A percentile compares a stretch with the other conserved stretches of the same genome.
Evolutionary conservation across 2,113 vertebrate species (phyloP).

Genomic region (Ptyas mucosa): DNA sequence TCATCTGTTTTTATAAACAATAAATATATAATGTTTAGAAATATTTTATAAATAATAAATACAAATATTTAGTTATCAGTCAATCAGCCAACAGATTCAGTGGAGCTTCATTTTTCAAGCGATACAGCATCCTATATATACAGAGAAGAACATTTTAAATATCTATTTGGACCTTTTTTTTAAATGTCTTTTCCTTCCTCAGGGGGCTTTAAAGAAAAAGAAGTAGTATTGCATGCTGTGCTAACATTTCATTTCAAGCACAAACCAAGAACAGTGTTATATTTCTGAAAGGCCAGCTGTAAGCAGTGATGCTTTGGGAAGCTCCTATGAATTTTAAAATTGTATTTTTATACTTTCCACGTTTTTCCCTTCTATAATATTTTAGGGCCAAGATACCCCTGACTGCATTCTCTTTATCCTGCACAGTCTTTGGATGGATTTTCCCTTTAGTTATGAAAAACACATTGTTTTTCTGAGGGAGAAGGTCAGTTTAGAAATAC

Average conservation of each 20-base stretch:
- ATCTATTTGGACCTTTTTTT: background rate
- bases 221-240: background rate
- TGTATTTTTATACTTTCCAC: background rate
- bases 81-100: background rate
- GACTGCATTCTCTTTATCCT: background rate
- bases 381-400: too few species aligned
- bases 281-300: background rate
- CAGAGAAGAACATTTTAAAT: background rate
- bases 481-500: too few species aligned
- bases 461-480: background rate
- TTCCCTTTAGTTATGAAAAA: background rate
- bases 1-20: background rate
- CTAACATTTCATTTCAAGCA: conserved; percentile 16
- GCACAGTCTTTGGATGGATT: background rate
- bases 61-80: background rate
- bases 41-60: too few species aligned
- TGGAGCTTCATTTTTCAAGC: background rate
- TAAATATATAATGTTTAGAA: too few species aligned
- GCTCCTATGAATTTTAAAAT: background rate
- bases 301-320: background rate
- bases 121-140: background rate
- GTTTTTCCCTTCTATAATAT: background rate
- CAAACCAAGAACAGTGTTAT: background rate
- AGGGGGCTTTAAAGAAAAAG: background rate
- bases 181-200: background rate